Conservation (phyloP, 1,140 invertebrate species). For the Lepidurus couesii region DNA sequence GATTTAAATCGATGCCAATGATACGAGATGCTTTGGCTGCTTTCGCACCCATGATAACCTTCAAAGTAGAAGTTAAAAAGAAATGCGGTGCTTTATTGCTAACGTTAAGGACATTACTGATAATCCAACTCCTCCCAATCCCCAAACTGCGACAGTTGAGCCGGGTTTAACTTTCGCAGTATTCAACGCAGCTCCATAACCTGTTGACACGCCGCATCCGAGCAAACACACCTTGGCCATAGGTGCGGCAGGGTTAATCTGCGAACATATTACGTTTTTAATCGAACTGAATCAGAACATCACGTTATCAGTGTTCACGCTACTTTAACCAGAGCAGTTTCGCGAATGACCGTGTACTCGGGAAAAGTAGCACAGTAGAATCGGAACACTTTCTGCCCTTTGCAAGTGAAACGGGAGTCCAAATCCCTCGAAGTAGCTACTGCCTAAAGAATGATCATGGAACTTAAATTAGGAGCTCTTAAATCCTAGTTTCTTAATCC, state of each 20-base stretch:
- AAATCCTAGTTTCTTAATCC: neutral
- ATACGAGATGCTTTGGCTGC: conserved; percentile 54
- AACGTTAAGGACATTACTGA: conserved; percentile 44
- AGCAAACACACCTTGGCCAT: conserved; percentile 52
- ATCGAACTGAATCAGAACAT: neutral
- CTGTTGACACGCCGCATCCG: conserved; percentile 55
- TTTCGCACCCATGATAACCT: conserved; percentile 55
- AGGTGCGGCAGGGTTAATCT: conserved; percentile 45
- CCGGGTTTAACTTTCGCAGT: conserved; percentile 45
- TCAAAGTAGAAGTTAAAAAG: conserved; percentile 44
- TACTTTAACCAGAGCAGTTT: conserved; percentile 46
- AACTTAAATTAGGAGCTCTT: neutral
- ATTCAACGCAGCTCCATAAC: conserved; percentile 53
- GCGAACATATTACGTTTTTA: neutral
- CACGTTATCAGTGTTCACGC: neutral
- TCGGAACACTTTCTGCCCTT: conserved; percentile 51
- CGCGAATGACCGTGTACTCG: conserved; percentile 55
- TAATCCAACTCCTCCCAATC: conserved; percentile 57
- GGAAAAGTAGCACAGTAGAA: conserved; percentile 55
- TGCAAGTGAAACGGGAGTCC: conserved; percentile 49
- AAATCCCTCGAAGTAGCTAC: conserved; percentile 54
- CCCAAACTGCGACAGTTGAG: conserved; percentile 50
- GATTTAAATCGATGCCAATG: conserved; percentile 58
- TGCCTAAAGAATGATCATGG: conserved; percentile 37
- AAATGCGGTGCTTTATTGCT: conserved; percentile 47